Evolutionary conservation across 2,888 invertebrate species (phyloP), one percentile per base, ranked within the genome.

Genomic region (Melinaea menophilus): DNA sequence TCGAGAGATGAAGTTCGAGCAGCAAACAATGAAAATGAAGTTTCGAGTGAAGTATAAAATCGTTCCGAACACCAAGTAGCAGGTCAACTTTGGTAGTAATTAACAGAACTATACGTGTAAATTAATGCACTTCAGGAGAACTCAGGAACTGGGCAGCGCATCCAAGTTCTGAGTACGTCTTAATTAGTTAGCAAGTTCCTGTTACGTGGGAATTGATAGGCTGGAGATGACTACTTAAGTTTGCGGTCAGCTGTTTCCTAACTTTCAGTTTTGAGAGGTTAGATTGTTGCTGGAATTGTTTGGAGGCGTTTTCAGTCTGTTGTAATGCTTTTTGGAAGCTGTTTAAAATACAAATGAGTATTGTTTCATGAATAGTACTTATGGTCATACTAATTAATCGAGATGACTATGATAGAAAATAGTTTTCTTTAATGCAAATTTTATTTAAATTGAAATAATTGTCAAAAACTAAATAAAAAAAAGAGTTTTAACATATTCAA

Each of bases 131-230:
- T 66, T 59, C 55, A 64, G 56, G 51, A 51, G 64, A 65, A 60
- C 62, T 60, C 48, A 58, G 48, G 57, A 65, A 60, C 63, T 56
- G 63, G 64, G 57, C 61, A 65, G 69, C 65, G 69, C 73, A 69
- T 67, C 69, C 66, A 74, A 73, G 69, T 73, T 72, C 65, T 61
- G 67, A 73, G 70, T 65, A 69, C 61, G 63, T 71, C 71, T 70
- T 74, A 73, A 74, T 74, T 74, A 72, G 73, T 73, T 71, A 58
- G 58, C 66, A 70, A 74, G 69, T 73, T 73, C 64, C 57, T 55
- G 68, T 67, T 67, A 66, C 67, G 64, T 62, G 64, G 58, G 62
- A 69, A 66, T 66, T 67, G 71, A 70, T 69, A 68, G 64, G 65
- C 65, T 64, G 64, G 22, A 64, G 64, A 62, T 67, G 68, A 64